Evolutionary conservation across 2,888 invertebrate genomes (phyloP).

Genomic region (Reticulitermes lucifugus): DNA sequence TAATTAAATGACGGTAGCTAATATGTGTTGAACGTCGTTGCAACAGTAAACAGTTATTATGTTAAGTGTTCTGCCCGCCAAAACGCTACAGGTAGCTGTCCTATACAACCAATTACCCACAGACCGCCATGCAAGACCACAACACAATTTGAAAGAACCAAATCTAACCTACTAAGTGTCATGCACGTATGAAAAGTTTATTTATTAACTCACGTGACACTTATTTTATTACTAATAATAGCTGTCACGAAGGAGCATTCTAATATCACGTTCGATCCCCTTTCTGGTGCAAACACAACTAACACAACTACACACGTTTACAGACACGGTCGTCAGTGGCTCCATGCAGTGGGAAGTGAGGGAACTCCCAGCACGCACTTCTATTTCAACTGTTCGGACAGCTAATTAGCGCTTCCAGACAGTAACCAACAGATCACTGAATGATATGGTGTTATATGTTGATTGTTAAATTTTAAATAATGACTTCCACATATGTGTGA

Average conservation of each 20-base stretch:
- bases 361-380: background rate
- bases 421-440: background rate
- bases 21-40: too few relatives aligned
- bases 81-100: background rate
- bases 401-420: background rate
- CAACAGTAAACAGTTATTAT: too few relatives aligned
- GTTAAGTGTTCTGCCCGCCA: too few relatives aligned
- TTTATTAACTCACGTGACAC: conserved; percentile 12
- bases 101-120: background rate
- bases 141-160: background rate
- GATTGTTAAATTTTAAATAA: background rate
- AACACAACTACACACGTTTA: background rate
- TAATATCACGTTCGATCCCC: background rate
- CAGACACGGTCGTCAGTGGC: background rate
- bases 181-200: background rate
- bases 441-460: background rate
- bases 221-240: background rate
- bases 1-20: too few relatives aligned
- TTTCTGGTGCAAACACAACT: conserved; percentile 13
- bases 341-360: background rate
- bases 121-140: background rate
- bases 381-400: background rate
- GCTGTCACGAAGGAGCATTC: background rate
- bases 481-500: background rate
- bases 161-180: background rate